Conservation (phyloP, 2,888 invertebrate species). For the Brachyptera risi region DNA sequence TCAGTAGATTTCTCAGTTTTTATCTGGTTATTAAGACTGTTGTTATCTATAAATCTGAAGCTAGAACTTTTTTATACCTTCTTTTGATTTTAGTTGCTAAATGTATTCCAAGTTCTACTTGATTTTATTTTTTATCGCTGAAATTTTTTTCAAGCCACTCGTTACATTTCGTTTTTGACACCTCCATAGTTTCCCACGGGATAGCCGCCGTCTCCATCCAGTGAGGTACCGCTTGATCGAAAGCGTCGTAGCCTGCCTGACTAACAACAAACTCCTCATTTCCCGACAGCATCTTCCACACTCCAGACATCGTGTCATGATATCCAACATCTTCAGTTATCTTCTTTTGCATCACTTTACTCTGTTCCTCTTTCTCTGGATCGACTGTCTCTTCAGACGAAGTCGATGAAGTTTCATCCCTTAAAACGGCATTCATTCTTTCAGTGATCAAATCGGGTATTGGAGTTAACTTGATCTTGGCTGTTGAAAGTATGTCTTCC, state of each 20-base stretch:
- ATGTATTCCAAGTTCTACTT: too few relatives aligned
- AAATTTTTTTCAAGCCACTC: constrained; percentile 29
- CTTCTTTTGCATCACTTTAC: neutral
- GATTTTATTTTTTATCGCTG: too few relatives aligned
- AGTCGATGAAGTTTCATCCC: neutral
- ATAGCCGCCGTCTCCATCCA: constrained; percentile 30
- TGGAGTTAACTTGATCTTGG: too few relatives aligned
- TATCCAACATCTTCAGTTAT: constrained; percentile 18
- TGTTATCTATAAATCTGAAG: too few relatives aligned
- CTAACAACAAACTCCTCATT: constrained; percentile 32
- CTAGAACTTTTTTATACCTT: too few relatives aligned
- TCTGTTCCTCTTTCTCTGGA: neutral
- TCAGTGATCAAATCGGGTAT: neutral
- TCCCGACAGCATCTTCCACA: constrained; percentile 32
- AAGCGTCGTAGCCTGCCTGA: constrained; percentile 30
- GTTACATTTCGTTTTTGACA: constrained; percentile 32
- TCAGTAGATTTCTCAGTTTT: too few relatives aligned
- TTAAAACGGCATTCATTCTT: neutral
- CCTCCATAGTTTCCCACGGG: constrained; percentile 31
- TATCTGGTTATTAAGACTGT: too few relatives aligned
- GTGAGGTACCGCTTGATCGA: constrained; percentile 26
- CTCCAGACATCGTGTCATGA: constrained; percentile 29
- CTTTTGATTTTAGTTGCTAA: too few relatives aligned
- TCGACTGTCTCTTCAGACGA: neutral
- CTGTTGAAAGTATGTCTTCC: too few relatives aligned